phyloP scores from a whole-genome alignment of 2,888 invertebrate species.

The Campoplex nolae region DNA sequence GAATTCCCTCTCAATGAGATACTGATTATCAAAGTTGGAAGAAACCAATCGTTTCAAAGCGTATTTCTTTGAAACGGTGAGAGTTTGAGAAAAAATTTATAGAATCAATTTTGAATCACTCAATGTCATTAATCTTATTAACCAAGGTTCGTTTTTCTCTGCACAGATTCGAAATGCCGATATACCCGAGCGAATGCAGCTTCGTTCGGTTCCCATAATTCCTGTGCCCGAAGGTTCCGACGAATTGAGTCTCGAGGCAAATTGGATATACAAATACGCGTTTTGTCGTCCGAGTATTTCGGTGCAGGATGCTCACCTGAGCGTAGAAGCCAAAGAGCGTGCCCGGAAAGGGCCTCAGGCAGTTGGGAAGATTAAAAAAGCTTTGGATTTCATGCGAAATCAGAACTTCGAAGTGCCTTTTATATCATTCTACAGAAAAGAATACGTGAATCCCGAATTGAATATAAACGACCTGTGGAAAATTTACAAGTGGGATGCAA shows the following conservation, averaged over 20 bases:
- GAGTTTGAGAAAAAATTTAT: no score
- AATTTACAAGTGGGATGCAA: constrained; percentile 96
- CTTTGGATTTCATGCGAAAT: constrained; percentile 96
- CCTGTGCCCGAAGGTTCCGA: constrained; percentile 91
- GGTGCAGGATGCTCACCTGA: constrained; percentile 88
- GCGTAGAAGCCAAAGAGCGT: constrained; percentile 84
- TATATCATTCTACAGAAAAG: constrained; percentile 98
- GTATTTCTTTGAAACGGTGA: no score
- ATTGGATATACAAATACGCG: constrained; percentile 98
- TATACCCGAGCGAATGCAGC: constrained; percentile 95
- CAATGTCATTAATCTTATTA: neutral
- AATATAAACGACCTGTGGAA: constrained; percentile 98
- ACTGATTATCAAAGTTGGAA: neutral
- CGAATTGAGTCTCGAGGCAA: constrained; percentile 96
- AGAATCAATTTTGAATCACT: no score
- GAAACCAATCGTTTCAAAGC: neutral
- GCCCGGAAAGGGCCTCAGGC: constrained; percentile 88
- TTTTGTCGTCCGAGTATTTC: constrained; percentile 93
- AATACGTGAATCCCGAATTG: constrained; percentile 96
- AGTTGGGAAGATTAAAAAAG: constrained; percentile 94
- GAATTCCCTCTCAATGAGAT: neutral
- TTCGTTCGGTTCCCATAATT: constrained; percentile 93
- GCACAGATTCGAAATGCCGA: constrained; percentile 91
- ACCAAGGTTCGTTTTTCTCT: neutral
- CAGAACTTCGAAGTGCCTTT: constrained; percentile 98